Base-by-base conservation (phyloP, 2,797 vertebrate genomes). In the Sebastes vulpes region DNA sequence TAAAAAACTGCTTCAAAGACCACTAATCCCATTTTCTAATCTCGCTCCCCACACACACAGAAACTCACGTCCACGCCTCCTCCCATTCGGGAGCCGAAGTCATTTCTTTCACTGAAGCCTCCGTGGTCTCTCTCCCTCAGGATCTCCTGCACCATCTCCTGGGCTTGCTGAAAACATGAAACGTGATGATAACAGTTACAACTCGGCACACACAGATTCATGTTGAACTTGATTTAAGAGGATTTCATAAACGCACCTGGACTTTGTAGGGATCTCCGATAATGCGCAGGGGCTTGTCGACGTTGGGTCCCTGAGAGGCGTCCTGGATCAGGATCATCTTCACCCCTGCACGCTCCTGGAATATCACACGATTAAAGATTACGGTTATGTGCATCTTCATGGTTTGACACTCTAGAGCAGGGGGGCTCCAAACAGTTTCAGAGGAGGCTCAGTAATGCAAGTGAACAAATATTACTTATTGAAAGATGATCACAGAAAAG, bases 261-360 rank as follows among this genome's bases (percentile, higher is more conserved):
- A 98, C 97, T 95, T 98, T 98, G 84, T 97, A 98, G 6, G 97
- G 97, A 5, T 98, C 97, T 32, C 97, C 97, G 0, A 98, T 97
- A 73, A 98, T 98, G 23, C 97, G 96, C 50, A 98, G 92, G 5
- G 97, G 97, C 70, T 98, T 98, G 85, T 98, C 97, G 50, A 98
- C 96, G 0, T 98, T 98, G 2, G 96, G 96, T 59, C 97, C 97
- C 92, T 98, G 97, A 86, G 97, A 97, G 31, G 97, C 97, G 28
- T 98, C 97, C 84, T 98, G 97, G 85, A 98, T 98, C 61, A 98
- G 93, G 86, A 98, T 98, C 97, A 98, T 98, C 91, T 98, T 98
- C 59, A 98, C 97, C 9, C 97, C 97, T 0, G 97, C 97, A 1
- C 97, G 96, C 29, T 98, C 97, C 97, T 98, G 11, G 6, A 79